phyloP scores from a whole-genome alignment of 2,797 vertebrate species.

The Holocentrus rufus region DNA sequence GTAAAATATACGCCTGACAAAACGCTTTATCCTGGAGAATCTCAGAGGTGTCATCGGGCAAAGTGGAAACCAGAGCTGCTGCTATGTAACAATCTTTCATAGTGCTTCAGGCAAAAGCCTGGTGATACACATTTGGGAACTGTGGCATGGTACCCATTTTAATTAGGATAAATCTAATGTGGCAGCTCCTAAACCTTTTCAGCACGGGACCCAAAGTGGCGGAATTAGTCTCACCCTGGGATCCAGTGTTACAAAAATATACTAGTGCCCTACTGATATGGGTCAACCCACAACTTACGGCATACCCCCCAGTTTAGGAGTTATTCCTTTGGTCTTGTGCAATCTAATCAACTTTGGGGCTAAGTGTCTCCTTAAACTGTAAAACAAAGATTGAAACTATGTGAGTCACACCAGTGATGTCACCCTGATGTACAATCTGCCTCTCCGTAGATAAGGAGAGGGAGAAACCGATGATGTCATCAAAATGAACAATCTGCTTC shows the following conservation, averaged over 20 bases:
- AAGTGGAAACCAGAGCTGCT: conserved; percentile 56
- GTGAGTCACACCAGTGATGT: background rate
- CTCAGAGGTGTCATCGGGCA: conserved; percentile 58
- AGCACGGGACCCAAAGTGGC: background rate
- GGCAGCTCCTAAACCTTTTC: conserved; percentile 13
- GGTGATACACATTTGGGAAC: conserved; percentile 24
- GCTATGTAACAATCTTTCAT: conserved; percentile 32
- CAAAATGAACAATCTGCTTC: background rate
- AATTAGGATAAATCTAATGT: conserved; percentile 30
- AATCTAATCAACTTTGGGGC: no score
- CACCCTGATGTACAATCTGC: background rate
- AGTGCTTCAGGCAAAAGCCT: conserved; percentile 47
- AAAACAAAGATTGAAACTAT: conserved; percentile 6
- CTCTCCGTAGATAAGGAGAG: background rate
- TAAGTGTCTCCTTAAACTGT: conserved; percentile 14
- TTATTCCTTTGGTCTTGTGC: conserved; percentile 34
- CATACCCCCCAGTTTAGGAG: conserved; percentile 34
- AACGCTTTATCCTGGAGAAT: conserved; percentile 53
- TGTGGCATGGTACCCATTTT: conserved; percentile 31
- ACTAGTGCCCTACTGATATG: background rate
- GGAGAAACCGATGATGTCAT: background rate
- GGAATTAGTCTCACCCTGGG: conserved; percentile 14
- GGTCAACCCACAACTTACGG: conserved; percentile 44
- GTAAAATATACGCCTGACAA: conserved; percentile 67
- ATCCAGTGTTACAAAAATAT: conserved; percentile 4